Evolutionary conservation across 2,113 vertebrate genomes (phyloP).

Genomic region (Empidonax alnorum): DNA sequence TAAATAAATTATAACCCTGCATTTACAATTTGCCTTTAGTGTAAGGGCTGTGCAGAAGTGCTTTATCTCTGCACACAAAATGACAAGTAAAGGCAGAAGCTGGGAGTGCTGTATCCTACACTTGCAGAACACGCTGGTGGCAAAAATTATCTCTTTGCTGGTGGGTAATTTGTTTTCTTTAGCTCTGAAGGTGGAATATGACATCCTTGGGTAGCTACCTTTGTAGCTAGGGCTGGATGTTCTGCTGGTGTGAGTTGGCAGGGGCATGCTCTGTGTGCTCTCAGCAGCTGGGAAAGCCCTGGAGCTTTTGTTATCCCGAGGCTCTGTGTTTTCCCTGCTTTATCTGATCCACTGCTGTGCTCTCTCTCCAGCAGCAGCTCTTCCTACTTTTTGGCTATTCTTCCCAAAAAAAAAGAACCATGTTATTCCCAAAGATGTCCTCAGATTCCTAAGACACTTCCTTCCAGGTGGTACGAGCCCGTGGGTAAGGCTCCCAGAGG

Average conservation of each 20-base stretch:
- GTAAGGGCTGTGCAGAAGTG: background rate
- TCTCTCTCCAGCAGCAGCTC: background rate
- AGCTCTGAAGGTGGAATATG: background rate
- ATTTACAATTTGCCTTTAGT: background rate
- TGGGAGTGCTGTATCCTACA: background rate
- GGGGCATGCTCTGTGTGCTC: background rate
- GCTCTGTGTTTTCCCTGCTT: background rate
- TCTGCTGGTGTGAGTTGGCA: background rate
- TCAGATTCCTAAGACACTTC: background rate
- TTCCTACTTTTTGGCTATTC: conserved; percentile 10
- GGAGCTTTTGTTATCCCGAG: accelerated
- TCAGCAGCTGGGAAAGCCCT: background rate
- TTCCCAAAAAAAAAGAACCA: background rate
- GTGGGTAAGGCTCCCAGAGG: background rate
- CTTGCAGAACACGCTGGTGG: background rate
- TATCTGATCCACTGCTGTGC: background rate
- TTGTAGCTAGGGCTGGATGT: background rate
- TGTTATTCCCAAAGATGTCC: background rate
- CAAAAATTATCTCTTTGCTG: background rate
- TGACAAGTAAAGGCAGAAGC: conserved; percentile 10
- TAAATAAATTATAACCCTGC: conserved; percentile 32
- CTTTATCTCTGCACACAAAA: background rate
- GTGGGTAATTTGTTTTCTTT: background rate
- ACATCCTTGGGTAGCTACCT: background rate
- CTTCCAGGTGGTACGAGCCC: background rate